Evolutionary conservation across 2,888 invertebrate species (phyloP).

Genomic region (Frankliniella intonsa): DNA sequence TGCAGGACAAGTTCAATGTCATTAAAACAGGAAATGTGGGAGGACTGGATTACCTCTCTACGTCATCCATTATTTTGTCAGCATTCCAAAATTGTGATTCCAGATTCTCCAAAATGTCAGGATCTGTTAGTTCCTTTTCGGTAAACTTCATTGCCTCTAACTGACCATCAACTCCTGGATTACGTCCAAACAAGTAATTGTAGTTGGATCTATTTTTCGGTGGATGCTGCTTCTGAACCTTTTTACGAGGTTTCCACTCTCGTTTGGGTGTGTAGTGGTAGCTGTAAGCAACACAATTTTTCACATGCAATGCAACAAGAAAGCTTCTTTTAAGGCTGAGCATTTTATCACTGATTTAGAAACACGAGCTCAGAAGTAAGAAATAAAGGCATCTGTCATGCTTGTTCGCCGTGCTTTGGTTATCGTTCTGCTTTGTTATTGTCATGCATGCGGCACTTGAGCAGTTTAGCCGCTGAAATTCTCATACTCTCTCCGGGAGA

Average conservation of each 20-base stretch:
- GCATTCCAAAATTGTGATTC: conserved; percentile 1
- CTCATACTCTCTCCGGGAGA: no score
- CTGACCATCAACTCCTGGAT: neutral
- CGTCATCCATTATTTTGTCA: neutral
- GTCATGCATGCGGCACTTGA: no score
- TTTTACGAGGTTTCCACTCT: neutral
- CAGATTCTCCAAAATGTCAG: neutral
- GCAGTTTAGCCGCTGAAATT: no score
- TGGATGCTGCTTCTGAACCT: neutral
- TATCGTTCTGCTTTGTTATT: no score
- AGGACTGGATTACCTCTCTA: neutral
- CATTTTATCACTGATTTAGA: neutral
- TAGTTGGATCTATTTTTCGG: neutral
- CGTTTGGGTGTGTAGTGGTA: neutral
- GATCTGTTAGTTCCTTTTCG: neutral
- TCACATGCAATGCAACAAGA: neutral
- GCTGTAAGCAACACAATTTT: neutral
- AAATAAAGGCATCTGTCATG: no score
- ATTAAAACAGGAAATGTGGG: no score
- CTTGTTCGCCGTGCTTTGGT: no score
- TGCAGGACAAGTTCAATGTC: no score
- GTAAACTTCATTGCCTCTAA: neutral
- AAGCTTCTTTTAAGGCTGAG: neutral
- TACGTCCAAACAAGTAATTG: neutral
- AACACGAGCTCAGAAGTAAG: neutral